These are phyloP conservation scores for Muntiacus muntjak DNA, from an alignment of 2,113 vertebrate genomes.

Conservation along the genomic window DNA sequence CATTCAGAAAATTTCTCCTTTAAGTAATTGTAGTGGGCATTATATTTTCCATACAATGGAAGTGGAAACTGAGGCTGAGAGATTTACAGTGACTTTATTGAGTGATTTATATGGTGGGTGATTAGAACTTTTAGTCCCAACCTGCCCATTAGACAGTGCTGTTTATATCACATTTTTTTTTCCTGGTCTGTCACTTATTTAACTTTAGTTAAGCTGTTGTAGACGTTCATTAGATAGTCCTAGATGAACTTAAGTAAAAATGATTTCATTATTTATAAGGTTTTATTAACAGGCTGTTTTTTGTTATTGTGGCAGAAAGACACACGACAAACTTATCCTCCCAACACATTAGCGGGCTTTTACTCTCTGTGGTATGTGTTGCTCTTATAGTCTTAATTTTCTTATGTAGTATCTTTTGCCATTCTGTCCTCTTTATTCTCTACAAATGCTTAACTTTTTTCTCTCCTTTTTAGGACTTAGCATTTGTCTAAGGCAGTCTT, in stretches of 20 bases:
- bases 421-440: not conserved
- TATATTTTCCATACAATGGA: not conserved
- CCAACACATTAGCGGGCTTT: not conserved
- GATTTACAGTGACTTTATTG: not conserved
- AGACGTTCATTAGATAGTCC: not conserved
- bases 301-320: not conserved
- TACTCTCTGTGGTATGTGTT: not conserved
- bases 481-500: not conserved
- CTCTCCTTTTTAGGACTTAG: not conserved
- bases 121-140: not conserved
- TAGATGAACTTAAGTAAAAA: not conserved
- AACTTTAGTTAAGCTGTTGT: not conserved
- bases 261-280: not conserved
- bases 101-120: not conserved
- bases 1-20: not conserved
- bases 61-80: not conserved
- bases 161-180: not conserved
- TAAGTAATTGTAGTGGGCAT: not conserved
- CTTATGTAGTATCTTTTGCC: not conserved
- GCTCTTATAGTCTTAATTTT: not conserved
- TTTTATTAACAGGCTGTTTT: not conserved
- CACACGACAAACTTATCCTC: not conserved
- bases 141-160: not conserved
- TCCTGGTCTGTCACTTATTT: not conserved
- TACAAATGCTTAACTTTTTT: not conserved